phyloP scores from a whole-genome alignment of 2,797 vertebrate genomes.

The Eulemur rubriventer region DNA sequence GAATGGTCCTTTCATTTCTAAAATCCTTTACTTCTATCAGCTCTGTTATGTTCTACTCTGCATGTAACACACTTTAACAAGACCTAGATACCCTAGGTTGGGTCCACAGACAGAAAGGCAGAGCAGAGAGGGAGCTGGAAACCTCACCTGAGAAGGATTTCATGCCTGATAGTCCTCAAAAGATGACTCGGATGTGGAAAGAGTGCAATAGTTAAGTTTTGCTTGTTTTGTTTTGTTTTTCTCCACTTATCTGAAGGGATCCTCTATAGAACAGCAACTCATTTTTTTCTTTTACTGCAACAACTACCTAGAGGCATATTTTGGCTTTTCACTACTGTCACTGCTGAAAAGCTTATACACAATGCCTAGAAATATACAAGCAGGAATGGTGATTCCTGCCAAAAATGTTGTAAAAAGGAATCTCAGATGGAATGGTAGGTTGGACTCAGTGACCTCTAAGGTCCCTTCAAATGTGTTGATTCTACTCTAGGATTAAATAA shows the following conservation, averaged over 20 bases:
- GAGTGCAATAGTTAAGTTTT: not conserved
- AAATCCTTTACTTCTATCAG: not conserved
- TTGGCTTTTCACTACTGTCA: not conserved
- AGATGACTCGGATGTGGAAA: not conserved
- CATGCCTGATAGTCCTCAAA: not conserved
- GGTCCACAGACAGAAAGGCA: not conserved
- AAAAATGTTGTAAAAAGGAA: not conserved
- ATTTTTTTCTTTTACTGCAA: not conserved
- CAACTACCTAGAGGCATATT: conserved; percentile 22
- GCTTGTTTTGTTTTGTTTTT: not conserved
- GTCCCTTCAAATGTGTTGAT: not conserved
- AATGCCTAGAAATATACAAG: not conserved
- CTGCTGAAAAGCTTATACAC: not conserved
- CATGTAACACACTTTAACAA: not conserved
- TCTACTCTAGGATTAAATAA: conserved; percentile 8
- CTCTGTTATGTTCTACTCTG: not conserved
- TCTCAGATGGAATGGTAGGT: not conserved
- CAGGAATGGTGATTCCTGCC: not conserved
- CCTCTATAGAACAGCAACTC: not conserved
- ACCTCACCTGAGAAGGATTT: not conserved
- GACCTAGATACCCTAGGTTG: not conserved
- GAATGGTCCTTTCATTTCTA: not conserved
- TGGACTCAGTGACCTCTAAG: not conserved
- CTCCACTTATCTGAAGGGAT: not conserved
- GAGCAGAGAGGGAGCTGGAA: not conserved